Conservation (phyloP, 2,888 invertebrate genomes). For the Melikaiella ostensackeni region DNA sequence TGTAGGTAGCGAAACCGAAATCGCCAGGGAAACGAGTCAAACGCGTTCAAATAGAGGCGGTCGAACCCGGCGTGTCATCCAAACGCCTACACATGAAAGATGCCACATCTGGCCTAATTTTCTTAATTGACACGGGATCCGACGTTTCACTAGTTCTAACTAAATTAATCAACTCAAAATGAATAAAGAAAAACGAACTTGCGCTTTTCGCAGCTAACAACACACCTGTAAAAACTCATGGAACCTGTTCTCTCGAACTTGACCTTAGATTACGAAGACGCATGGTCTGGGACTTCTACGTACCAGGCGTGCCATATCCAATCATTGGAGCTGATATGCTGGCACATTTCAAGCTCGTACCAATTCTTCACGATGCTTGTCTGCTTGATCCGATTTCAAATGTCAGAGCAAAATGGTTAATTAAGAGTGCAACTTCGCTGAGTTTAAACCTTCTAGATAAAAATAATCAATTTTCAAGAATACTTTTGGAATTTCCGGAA, state of each 20-base stretch:
- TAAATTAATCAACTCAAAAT: background rate
- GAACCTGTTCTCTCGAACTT: background rate
- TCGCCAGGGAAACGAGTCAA: background rate
- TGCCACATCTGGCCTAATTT: too few species aligned
- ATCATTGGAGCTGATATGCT: too few species aligned
- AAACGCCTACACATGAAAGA: slow-evolving; percentile 47
- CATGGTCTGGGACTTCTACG: slow-evolving; percentile 45
- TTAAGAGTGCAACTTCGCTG: too few species aligned
- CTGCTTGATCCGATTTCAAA: too few species aligned
- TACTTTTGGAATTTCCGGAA: slow-evolving; percentile 31
- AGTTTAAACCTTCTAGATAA: too few species aligned
- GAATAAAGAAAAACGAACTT: background rate
- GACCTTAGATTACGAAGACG: slow-evolving; percentile 45
- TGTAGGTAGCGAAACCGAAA: background rate
- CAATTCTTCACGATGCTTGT: background rate
- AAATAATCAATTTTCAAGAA: too few species aligned
- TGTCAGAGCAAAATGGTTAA: too few species aligned
- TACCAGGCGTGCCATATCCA: too few species aligned
- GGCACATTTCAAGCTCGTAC: too few species aligned
- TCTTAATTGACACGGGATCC: slow-evolving; percentile 50
- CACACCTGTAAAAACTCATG: background rate
- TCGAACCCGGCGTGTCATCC: background rate
- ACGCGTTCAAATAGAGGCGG: background rate
- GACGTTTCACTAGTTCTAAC: slow-evolving; percentile 26
- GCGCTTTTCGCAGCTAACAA: background rate